Conservation (phyloP, 2,113 vertebrate genomes). For the Morphnarchus princeps region DNA sequence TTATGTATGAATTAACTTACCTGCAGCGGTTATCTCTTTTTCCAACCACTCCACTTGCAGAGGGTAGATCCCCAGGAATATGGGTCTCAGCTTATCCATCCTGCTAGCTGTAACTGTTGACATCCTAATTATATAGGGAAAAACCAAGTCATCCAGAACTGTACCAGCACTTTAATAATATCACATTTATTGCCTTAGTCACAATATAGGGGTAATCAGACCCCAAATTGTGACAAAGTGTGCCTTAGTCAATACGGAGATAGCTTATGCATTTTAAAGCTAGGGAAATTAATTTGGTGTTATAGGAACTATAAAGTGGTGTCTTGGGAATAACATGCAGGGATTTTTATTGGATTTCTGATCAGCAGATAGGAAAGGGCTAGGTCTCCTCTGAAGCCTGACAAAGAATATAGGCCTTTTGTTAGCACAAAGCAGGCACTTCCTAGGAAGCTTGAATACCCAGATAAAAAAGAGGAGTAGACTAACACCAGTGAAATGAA, state of each 20-base stretch:
- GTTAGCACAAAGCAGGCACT: background rate
- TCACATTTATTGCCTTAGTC: background rate
- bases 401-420: background rate
- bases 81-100: background rate
- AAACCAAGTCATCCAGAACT: background rate
- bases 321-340: background rate
- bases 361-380: background rate
- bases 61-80: background rate
- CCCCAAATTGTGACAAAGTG: background rate
- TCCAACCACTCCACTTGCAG: background rate
- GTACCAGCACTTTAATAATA: background rate
- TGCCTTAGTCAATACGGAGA: background rate
- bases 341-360: constrained; percentile 32
- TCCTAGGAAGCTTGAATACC: background rate
- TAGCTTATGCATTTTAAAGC: background rate
- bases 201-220: background rate
- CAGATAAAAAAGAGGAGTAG: background rate
- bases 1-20: background rate
- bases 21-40: background rate
- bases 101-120: background rate
- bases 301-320: background rate
- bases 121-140: background rate
- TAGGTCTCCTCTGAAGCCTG: constrained; percentile 17
- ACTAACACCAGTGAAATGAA: background rate
- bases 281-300: background rate